phyloP scores from a whole-genome alignment of 2,888 invertebrate species.

The Antheraea yamamai region DNA sequence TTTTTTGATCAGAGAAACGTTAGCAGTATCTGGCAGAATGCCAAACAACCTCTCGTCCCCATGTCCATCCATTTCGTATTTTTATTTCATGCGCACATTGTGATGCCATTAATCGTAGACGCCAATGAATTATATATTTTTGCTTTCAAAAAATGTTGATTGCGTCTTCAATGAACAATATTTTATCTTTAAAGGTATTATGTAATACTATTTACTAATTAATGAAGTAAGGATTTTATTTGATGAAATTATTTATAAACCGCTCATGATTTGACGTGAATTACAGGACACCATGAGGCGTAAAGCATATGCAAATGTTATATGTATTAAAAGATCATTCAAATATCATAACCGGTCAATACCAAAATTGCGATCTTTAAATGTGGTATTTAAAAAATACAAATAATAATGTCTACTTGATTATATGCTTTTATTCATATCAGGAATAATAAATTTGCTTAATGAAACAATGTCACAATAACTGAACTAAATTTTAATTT shows the following conservation, averaged over 20 bases:
- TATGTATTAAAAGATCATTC: too few species aligned
- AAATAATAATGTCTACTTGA: too few species aligned
- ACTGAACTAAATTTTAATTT: too few species aligned
- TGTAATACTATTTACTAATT: background rate
- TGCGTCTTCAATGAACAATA: slow-evolving; percentile 28
- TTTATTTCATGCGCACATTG: slow-evolving; percentile 65
- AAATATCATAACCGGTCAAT: background rate
- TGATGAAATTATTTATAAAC: too few species aligned
- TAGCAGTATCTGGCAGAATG: slow-evolving; percentile 63
- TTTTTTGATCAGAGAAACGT: slow-evolving; percentile 60
- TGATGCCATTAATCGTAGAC: slow-evolving; percentile 59
- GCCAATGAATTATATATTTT: slow-evolving; percentile 44
- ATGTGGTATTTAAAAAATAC: too few species aligned
- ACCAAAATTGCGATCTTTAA: too few species aligned
- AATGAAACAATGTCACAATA: too few species aligned
- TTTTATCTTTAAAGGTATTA: background rate
- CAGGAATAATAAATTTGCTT: too few species aligned
- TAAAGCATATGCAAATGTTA: too few species aligned
- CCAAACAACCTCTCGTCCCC: slow-evolving; percentile 59
- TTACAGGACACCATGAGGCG: background rate
- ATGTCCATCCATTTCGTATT: slow-evolving; percentile 57
- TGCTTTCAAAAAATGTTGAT: slow-evolving; percentile 34
- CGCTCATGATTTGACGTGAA: background rate
- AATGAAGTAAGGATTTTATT: background rate
- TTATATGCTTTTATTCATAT: too few species aligned